phyloP scores from a whole-genome alignment of 1,140 invertebrate species.

The Pogonognathellus flavescens region DNA sequence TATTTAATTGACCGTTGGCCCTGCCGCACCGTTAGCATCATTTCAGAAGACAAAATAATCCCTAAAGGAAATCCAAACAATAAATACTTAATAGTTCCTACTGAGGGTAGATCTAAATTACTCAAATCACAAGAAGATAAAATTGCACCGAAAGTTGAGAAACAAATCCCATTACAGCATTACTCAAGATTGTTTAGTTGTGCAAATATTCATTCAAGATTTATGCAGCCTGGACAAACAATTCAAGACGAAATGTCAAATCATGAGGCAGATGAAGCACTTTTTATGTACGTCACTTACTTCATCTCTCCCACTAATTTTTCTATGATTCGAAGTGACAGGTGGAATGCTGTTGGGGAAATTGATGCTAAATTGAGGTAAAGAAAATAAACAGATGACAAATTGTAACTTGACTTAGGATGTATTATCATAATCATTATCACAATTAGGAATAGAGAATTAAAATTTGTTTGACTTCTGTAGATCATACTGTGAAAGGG shows the following conservation, averaged over 20 bases:
- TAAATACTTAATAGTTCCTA: not conserved
- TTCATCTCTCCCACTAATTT: not conserved
- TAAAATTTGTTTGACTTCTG: not conserved
- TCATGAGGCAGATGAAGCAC: not conserved
- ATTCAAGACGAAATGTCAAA: constrained; percentile 9
- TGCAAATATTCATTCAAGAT: not conserved
- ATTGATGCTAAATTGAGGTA: not conserved
- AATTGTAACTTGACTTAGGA: no score
- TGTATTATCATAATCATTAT: no score
- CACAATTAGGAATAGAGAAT: no score
- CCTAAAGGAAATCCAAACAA: not conserved
- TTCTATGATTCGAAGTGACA: not conserved
- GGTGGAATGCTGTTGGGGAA: not conserved
- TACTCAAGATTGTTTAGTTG: not conserved
- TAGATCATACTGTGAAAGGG: not conserved
- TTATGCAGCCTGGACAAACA: constrained; percentile 15
- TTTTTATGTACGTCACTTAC: not conserved
- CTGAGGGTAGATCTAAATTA: not conserved
- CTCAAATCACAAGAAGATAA: not conserved
- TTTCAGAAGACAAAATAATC: constrained; percentile 21
- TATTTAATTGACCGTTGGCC: constrained; percentile 1
- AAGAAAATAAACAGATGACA: no score
- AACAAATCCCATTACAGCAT: not conserved
- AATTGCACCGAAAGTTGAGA: not conserved
- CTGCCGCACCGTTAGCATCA: not conserved